Conservation (phyloP, 2,888 invertebrate genomes). For the Ischnura elegans region DNA sequence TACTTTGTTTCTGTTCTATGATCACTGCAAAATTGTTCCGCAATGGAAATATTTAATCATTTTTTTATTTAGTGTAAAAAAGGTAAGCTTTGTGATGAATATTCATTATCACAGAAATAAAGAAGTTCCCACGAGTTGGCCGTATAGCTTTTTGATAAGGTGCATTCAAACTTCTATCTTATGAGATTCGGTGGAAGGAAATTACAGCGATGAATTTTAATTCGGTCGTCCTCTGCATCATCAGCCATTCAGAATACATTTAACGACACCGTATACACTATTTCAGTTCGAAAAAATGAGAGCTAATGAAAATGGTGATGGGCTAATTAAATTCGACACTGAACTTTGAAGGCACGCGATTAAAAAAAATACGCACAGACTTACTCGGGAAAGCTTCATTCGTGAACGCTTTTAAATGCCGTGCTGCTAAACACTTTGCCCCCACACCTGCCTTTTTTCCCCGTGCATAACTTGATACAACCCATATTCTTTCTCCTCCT, state of each 20-base stretch:
- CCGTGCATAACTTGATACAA: background rate
- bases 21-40: no score
- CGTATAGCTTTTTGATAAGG: no score
- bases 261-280: background rate
- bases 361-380: constrained; percentile 12
- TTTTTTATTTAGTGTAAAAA: no score
- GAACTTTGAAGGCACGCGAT: constrained; percentile 34
- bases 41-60: no score
- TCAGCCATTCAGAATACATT: background rate
- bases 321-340: constrained; percentile 32
- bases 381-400: background rate
- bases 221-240: background rate
- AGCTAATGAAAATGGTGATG: constrained; percentile 21
- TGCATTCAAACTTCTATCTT: no score
- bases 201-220: background rate
- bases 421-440: constrained; percentile 18
- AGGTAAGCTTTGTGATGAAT: no score
- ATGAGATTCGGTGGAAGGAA: background rate
- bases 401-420: constrained; percentile 13
- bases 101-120: no score
- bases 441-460: background rate
- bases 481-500: background rate
- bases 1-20: no score
- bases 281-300: background rate
- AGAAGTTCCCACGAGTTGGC: no score